phyloP scores from a whole-genome alignment of 2,113 vertebrate genomes.

The Nothocercus nigrocapillus region DNA sequence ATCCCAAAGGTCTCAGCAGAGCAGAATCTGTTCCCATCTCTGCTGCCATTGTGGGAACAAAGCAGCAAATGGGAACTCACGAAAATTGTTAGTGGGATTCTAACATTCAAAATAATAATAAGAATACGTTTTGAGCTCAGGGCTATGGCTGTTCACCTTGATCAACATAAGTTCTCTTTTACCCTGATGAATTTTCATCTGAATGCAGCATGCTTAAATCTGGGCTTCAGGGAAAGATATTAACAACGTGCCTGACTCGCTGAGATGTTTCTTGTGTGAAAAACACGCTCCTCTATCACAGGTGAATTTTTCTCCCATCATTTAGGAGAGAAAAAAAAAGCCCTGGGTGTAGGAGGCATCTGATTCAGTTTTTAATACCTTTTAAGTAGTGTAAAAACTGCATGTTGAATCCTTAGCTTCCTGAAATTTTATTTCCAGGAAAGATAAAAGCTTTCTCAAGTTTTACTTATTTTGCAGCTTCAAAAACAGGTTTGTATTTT shows the following conservation, averaged over 20 bases:
- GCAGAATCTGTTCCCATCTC: background rate
- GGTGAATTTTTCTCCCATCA: background rate
- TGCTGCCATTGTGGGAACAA: background rate
- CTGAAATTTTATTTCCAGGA: background rate
- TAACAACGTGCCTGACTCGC: slow-evolving; percentile 11
- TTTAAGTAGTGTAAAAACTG: background rate
- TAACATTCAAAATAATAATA: slow-evolving; percentile 8
- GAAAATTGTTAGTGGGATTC: background rate
- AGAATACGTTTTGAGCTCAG: slow-evolving; percentile 45
- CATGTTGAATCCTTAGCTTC: background rate
- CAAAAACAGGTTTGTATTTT: background rate
- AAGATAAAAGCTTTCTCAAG: background rate
- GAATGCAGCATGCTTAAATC: slow-evolving; percentile 41
- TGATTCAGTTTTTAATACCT: background rate
- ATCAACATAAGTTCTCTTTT: slow-evolving; percentile 45
- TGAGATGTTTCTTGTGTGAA: background rate
- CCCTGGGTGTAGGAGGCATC: background rate
- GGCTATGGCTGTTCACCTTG: slow-evolving; percentile 60
- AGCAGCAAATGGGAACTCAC: background rate
- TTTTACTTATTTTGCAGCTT: background rate
- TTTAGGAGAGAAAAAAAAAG: background rate
- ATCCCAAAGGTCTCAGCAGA: background rate
- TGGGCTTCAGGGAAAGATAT: slow-evolving; percentile 2
- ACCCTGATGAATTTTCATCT: slow-evolving; percentile 57
- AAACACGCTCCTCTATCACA: background rate